Evolutionary conservation across 2,113 vertebrate genomes (phyloP).

Genomic region (Plectropomus leopardus): DNA sequence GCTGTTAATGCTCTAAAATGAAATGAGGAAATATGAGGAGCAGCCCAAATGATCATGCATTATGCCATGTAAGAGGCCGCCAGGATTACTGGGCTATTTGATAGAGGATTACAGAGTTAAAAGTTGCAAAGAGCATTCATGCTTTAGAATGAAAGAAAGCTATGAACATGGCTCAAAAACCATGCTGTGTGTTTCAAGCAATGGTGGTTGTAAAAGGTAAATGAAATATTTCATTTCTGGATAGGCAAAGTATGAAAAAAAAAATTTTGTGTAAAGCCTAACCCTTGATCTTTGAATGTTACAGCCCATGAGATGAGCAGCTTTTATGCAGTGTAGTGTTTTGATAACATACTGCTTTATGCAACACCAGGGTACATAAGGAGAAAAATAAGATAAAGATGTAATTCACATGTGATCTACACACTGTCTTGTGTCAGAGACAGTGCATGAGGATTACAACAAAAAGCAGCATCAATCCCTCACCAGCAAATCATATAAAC

Average conservation of each 20-base stretch:
- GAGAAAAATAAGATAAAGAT: slow-evolving; percentile 1
- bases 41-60: slow-evolving; percentile 79
- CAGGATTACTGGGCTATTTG: slow-evolving; percentile 80
- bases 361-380: neutral
- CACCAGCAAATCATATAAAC: slow-evolving; percentile 52
- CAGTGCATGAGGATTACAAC: slow-evolving; percentile 57
- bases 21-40: slow-evolving; percentile 70
- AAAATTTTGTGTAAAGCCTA: neutral
- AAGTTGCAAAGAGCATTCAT: slow-evolving; percentile 82
- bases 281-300: neutral
- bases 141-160: slow-evolving; percentile 70
- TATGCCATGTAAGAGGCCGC: slow-evolving; percentile 78
- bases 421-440: slow-evolving; percentile 44
- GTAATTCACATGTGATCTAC: neutral
- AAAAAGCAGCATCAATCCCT: slow-evolving; percentile 61
- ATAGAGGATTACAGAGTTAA: slow-evolving; percentile 83
- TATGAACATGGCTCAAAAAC: slow-evolving; percentile 48
- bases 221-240: neutral
- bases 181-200: slow-evolving; percentile 27
- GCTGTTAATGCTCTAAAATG: slow-evolving; percentile 63
- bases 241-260: neutral
- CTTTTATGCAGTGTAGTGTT: neutral
- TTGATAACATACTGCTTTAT: slow-evolving; percentile 3
- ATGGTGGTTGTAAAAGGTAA: neutral
- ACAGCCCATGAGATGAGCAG: neutral